phyloP scores from a whole-genome alignment of 2,888 invertebrate genomes.

The Tricholauxania praeusta region DNA sequence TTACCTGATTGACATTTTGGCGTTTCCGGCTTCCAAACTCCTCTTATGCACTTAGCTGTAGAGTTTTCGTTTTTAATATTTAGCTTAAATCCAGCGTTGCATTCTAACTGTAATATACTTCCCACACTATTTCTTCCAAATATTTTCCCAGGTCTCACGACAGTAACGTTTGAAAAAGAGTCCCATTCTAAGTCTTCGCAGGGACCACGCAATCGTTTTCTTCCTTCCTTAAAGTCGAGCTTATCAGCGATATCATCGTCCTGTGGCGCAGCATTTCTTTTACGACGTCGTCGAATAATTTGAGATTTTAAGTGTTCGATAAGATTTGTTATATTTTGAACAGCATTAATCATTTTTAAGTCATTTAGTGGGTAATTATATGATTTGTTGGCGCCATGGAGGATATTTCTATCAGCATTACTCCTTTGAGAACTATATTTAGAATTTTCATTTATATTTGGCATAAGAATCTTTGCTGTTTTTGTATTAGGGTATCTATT shows the following conservation, averaged over 20 bases:
- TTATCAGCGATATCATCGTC: slow-evolving; percentile 55
- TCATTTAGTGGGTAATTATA: slow-evolving; percentile 40
- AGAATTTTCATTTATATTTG: slow-evolving; percentile 55
- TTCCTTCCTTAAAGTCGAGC: slow-evolving; percentile 51
- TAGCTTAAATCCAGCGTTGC: slow-evolving; percentile 81
- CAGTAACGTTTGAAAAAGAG: slow-evolving; percentile 71
- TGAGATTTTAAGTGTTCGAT: slow-evolving; percentile 63
- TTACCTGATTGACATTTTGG: slow-evolving; percentile 84
- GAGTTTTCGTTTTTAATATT: slow-evolving; percentile 79
- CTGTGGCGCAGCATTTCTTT: slow-evolving; percentile 49
- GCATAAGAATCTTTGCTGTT: slow-evolving; percentile 50
- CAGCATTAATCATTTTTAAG: too few relatives aligned
- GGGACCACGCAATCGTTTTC: slow-evolving; percentile 70
- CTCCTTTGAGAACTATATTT: slow-evolving; percentile 44
- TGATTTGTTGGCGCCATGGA: slow-evolving; percentile 42
- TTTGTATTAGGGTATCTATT: not conserved
- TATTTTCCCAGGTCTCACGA: slow-evolving; percentile 78
- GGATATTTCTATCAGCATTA: slow-evolving; percentile 35
- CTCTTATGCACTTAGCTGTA: slow-evolving; percentile 84
- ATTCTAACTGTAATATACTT: slow-evolving; percentile 80
- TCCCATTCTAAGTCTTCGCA: slow-evolving; percentile 72
- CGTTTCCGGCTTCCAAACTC: slow-evolving; percentile 86
- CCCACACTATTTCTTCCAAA: slow-evolving; percentile 81
- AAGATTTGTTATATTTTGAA: slow-evolving; percentile 40
- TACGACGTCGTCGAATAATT: slow-evolving; percentile 57